These are phyloP conservation scores for Oncorhynchus masou DNA, from an alignment of 2,113 vertebrate genomes.

Conservation along the genomic window DNA sequence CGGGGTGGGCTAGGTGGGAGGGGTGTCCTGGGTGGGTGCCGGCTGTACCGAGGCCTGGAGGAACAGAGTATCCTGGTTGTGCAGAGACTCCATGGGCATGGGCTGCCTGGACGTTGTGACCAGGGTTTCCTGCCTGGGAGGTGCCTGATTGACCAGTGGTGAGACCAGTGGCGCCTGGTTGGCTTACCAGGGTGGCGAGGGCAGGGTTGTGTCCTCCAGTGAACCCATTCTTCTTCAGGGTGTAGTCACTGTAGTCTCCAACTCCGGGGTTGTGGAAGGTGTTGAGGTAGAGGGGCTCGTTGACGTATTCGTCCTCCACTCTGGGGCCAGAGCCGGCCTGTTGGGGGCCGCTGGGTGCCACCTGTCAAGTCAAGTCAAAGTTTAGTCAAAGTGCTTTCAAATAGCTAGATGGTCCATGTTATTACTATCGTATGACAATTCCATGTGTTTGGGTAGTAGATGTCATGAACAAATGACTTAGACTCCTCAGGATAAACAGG, in stretches of 20 bases:
- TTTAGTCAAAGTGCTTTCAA: too few relatives aligned
- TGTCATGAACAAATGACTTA: too few relatives aligned
- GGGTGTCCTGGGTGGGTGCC: slow-evolving; percentile 60
- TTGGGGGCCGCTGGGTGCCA: slow-evolving; percentile 64
- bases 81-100: slow-evolving; percentile 54
- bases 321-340: slow-evolving; percentile 67
- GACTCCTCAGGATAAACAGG: too few relatives aligned
- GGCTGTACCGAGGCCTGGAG: slow-evolving; percentile 45
- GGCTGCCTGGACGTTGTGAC: slow-evolving; percentile 49
- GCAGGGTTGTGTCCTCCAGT: slow-evolving; percentile 53
- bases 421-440: too few relatives aligned
- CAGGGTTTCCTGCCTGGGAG: background rate
- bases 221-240: slow-evolving; percentile 79
- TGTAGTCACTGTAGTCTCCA: slow-evolving; percentile 76
- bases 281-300: slow-evolving; percentile 95
- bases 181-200: slow-evolving; percentile 21
- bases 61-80: slow-evolving; percentile 58
- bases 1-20: slow-evolving; percentile 69
- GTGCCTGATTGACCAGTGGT: background rate
- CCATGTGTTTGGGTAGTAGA: too few relatives aligned
- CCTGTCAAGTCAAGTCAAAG: slow-evolving; percentile 42
- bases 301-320: slow-evolving; percentile 89
- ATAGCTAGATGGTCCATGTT: too few relatives aligned
- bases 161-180: background rate
- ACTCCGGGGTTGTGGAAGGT: slow-evolving; percentile 80